A percentile compares a stretch with the other conserved stretches of the same genome.
Conservation (phyloP, 2,888 invertebrate species). For the Myopa testacea region DNA sequence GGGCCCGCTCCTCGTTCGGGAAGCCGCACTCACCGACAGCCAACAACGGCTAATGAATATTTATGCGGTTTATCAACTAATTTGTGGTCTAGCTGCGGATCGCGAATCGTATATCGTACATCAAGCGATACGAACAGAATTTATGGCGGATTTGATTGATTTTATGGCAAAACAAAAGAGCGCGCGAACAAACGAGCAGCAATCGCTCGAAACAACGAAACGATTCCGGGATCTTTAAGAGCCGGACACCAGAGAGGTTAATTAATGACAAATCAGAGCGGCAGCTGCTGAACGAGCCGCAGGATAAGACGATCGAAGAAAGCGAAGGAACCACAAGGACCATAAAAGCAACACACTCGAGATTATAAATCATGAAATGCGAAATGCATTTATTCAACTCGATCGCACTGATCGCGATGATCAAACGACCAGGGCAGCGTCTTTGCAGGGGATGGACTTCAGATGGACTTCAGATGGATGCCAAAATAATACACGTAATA, state of each 20-base stretch:
- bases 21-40: not conserved
- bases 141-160: constrained; percentile 35
- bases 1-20: not conserved
- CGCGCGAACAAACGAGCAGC: not conserved
- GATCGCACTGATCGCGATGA: not conserved
- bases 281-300: constrained; percentile 25
- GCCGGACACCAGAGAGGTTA: constrained; percentile 1
- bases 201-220: not conserved
- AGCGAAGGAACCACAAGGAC: not conserved
- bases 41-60: constrained; percentile 31
- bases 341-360: not conserved
- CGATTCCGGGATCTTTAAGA: not conserved
- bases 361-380: constrained; percentile 1
- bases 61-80: constrained; percentile 23
- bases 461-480: not conserved
- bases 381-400: not conserved
- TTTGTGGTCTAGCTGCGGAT: not conserved
- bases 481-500: not conserved
- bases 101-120: not conserved
- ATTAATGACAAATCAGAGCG: constrained; percentile 25
- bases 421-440: not conserved
- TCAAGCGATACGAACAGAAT: constrained; percentile 24
- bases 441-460: not conserved
- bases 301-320: constrained; percentile 1
- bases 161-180: constrained; percentile 28